Percentiles rank a stretch among this genome's conserved stretches.
These are phyloP conservation scores for Zelostemma sp. DNA, from an alignment of 1,140 invertebrate species.

Conservation along the genomic window DNA sequence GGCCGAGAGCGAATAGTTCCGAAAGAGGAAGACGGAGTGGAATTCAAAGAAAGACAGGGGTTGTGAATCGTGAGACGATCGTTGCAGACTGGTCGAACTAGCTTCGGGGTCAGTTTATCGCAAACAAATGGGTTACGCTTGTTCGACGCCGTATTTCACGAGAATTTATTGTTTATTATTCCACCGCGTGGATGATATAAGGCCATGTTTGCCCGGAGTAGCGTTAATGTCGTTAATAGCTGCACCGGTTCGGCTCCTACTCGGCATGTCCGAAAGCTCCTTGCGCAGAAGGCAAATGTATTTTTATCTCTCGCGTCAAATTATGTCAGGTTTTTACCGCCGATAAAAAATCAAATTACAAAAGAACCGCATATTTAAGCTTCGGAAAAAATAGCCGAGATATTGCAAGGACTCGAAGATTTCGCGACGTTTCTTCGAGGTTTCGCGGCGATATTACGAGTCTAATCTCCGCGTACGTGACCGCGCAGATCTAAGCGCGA, in stretches of 20 bases:
- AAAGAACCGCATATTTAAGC: too few species aligned
- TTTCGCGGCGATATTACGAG: too few species aligned
- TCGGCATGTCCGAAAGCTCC: slow-evolving; percentile 33
- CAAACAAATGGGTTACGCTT: slow-evolving; percentile 70
- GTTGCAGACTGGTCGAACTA: slow-evolving; percentile 63
- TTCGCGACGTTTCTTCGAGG: too few species aligned
- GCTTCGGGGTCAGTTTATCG: slow-evolving; percentile 68
- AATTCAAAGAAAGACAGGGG: slow-evolving; percentile 29
- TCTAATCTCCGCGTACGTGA: slow-evolving; percentile 42
- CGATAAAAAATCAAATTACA: too few species aligned
- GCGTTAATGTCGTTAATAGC: slow-evolving; percentile 70
- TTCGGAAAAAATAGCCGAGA: too few species aligned
- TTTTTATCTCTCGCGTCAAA: slow-evolving; percentile 41
- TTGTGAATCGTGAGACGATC: slow-evolving; percentile 52
- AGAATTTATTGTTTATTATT: slow-evolving; percentile 70
- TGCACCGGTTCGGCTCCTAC: slow-evolving; percentile 57
- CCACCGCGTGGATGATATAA: slow-evolving; percentile 65
- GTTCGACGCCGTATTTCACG: slow-evolving; percentile 68
- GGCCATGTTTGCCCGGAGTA: slow-evolving; percentile 65
- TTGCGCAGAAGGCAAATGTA: slow-evolving; percentile 35
- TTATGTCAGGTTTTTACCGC: slow-evolving; percentile 45
- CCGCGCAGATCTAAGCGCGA: slow-evolving; percentile 35
- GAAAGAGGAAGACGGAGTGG: slow-evolving; percentile 16
- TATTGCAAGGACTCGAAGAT: too few species aligned
- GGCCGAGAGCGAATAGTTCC: slow-evolving; percentile 39